Evolutionary conservation across 2,113 vertebrate genomes (phyloP).

Genomic region (Tiliqua scincoides): DNA sequence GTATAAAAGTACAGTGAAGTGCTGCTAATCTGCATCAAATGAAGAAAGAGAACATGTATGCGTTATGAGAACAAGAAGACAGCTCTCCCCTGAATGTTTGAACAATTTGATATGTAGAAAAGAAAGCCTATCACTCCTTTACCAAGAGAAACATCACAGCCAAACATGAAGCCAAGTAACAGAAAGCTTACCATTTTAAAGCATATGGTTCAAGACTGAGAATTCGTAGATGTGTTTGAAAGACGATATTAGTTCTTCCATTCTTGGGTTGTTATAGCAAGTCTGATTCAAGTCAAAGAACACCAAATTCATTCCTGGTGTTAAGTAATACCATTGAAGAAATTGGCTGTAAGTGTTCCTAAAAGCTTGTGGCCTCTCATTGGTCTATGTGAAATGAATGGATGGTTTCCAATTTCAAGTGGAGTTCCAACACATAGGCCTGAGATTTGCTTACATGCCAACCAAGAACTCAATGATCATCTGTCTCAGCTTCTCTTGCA

Average conservation of each 20-base stretch:
- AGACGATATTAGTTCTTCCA: constrained; percentile 14
- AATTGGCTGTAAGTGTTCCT: constrained; percentile 40
- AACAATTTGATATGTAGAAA: constrained; percentile 23
- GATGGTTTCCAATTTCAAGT: constrained; percentile 4
- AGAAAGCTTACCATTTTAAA: constrained; percentile 9
- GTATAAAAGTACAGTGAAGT: constrained; percentile 2
- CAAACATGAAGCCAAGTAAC: background rate
- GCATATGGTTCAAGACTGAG: background rate
- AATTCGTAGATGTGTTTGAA: background rate
- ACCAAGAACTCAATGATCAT: constrained; percentile 27
- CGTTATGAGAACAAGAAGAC: background rate
- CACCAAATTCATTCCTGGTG: constrained; percentile 18
- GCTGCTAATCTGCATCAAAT: constrained; percentile 28
- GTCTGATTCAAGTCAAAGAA: constrained; percentile 29
- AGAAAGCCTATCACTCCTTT: background rate
- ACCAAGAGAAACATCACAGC: background rate
- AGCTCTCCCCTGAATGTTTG: background rate
- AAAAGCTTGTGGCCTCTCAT: constrained; percentile 17
- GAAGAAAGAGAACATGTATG: background rate
- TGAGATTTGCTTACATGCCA: background rate
- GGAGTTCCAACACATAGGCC: background rate
- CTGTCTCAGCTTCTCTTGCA: background rate
- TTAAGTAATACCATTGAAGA: constrained; percentile 11
- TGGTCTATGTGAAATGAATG: constrained; percentile 8
- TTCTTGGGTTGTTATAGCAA: background rate